phyloP scores from a whole-genome alignment of 2,113 vertebrate species.

The Pelecanus crispus region DNA sequence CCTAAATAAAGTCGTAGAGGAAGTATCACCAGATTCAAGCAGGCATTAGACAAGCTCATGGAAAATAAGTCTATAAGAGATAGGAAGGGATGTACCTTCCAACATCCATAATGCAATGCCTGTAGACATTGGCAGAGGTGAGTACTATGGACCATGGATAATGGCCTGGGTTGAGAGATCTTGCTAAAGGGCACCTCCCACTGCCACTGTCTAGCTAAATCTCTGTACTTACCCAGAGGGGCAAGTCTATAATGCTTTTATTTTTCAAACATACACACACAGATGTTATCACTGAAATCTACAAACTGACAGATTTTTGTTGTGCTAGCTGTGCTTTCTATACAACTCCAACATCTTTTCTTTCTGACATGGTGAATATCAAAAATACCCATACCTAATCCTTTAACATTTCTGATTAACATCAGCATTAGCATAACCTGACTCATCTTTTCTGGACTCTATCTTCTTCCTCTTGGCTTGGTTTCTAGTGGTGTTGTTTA shows the following conservation, averaged over 20 bases:
- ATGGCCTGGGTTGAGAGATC: fast-evolving
- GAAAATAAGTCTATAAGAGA: not conserved
- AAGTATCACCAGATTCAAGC: not conserved
- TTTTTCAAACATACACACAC: not conserved
- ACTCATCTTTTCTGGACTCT: not conserved
- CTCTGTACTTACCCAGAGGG: fast-evolving
- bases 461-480: not conserved
- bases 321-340: not conserved
- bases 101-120: not conserved
- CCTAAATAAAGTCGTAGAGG: not conserved
- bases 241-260: too few species aligned
- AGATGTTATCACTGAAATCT: not conserved
- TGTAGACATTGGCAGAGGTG: not conserved
- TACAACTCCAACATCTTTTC: not conserved
- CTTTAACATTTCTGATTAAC: not conserved
- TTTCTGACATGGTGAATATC: not conserved
- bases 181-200: not conserved
- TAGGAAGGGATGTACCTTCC: not conserved
- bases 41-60: not conserved
- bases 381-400: not conserved
- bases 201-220: not conserved
- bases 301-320: not conserved
- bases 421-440: not conserved
- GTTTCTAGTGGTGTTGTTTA: not conserved
- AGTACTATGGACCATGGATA: not conserved